Evolutionary conservation across 2,797 vertebrate species (phyloP), one percentile per base, ranked within the genome.

Genomic region (Sebastes trivittatus): DNA sequence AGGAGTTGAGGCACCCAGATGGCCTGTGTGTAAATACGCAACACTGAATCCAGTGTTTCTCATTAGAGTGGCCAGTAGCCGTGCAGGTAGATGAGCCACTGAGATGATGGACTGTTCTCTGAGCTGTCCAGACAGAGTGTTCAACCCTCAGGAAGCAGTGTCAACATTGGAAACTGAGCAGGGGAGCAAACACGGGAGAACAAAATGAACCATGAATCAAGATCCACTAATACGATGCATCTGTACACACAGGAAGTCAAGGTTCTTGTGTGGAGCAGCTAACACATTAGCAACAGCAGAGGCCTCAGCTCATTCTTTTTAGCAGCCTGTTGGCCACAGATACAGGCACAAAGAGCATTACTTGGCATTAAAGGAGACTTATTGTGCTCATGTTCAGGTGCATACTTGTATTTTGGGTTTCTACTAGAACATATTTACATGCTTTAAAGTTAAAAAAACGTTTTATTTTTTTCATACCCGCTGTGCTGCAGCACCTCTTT

Each of bases 31-130:
- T 66, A 34, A 65, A 78, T 29, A 71, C 65, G 80, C 69, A 68
- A 49, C 22, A 71, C 58, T 42, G 69, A 66, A 61, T 65, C 25
- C 22, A 9, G 30, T 49, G 72, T 16, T 42, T 69, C 66, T 81
- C 75, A 89, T 90, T 83, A 80, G 56, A 77, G 71, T n/a, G 70
- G 83, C 73, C 82, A 72, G 81, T 71, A 75, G 72, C 68, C 29
- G 29, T 66, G 77, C 81, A 89, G 90, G 85, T 84, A 87, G 77
- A 85, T 64, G 86, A 90, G 86, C 80, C 72, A 73, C 78, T 36
- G 81, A 78, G 81, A 75, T 86, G 79, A 85, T 72, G 59, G 71
- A 80, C 84, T 76, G 71, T 58, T 87, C 71, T 73, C 61, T 77
- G 73, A 80, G 74, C 36, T 7, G 73, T 34, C 66, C 65, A 81